Percentiles rank a stretch among this genome's conserved stretches.
Evolutionary conservation across 2,797 vertebrate genomes (phyloP).

Genomic region (Xerus rutilus): DNA sequence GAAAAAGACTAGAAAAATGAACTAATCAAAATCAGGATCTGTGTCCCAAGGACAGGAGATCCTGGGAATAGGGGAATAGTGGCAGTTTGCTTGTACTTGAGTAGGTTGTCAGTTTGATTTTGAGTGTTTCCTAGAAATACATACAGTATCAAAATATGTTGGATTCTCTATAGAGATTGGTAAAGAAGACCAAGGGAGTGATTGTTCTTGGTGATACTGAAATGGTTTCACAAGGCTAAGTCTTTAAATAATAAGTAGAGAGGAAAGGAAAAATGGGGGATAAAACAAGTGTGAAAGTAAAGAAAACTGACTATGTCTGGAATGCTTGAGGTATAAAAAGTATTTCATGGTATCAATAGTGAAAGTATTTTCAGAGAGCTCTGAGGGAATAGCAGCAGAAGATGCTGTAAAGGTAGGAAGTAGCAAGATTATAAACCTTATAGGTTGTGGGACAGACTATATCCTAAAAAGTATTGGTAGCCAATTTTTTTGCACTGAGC

Average conservation of each 20-base stretch:
- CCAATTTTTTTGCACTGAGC: not conserved
- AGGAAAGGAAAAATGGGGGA: not conserved
- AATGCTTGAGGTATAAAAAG: not conserved
- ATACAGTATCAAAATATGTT: slow-evolving; percentile 15
- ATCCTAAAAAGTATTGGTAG: not conserved
- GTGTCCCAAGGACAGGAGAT: slow-evolving; percentile 9
- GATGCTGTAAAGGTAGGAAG: not conserved
- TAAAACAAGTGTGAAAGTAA: not conserved
- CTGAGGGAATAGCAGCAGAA: not conserved
- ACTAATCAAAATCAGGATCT: slow-evolving; percentile 54
- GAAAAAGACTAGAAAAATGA: slow-evolving; percentile 54
- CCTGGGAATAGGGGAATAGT: not conserved
- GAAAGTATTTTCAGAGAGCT: not conserved
- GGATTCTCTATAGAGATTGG: not conserved
- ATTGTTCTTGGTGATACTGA: not conserved
- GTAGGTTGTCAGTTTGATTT: not conserved
- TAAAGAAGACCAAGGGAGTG: slow-evolving; percentile 1
- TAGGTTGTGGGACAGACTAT: not conserved
- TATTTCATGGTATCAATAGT: not conserved
- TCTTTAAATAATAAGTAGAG: not conserved
- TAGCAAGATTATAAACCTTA: not conserved
- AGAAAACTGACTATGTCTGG: not conserved
- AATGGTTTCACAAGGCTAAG: not conserved
- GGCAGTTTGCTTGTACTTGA: slow-evolving; percentile 24
- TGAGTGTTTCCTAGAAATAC: not conserved